Base-by-base conservation (phyloP, 2,113 vertebrate genomes). In the Turnix velox region DNA sequence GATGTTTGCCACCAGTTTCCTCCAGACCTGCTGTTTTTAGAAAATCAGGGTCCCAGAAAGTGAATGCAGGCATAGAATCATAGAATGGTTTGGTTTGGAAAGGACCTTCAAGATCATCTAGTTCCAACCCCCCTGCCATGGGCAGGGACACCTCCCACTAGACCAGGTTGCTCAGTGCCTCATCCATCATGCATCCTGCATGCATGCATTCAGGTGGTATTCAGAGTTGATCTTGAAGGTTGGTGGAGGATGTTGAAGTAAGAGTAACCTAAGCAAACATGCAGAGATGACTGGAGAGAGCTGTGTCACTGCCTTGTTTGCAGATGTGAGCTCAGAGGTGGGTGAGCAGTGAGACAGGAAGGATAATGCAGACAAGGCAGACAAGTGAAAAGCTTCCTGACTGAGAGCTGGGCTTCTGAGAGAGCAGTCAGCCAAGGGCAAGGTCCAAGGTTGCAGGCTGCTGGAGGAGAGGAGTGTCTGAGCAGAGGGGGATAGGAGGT, bases 301-400 rank as follows among this genome's bases (percentile, higher is more conserved):
- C 54, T 78, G 68, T 61, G 66, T 84, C 74, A 33, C 27, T 3
- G 52, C 66, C 6, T 54, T 86, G 79, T 93, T 88, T 93, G 84
- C 58, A 62, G 77, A 90, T 65, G 74, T 13, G 28, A 78, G 58
- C 51, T 58, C 48, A 90, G 66, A 75, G 23, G 52, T 35, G 48
- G 31, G 57, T 65, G 65, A 33, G 25, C 0, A 0, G 52, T 13
- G 68, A 90, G 61, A 55, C 9, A 42, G 57, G 65, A 80, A 35
- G 42, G 45, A 8, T 40, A 37, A 55, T 2, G 4, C 0, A 1
- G 57, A 57, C 18, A 24, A 71, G 33, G 8, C 40, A 23, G 35
- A 27, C 27, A 83, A 86, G 48, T 28, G 43, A 40, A 67, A 72
- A 68, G 28, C 25, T 88, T 95, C 43, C 52, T 61, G 30, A 31